phyloP scores from a whole-genome alignment of 2,113 vertebrate species.

The Aythya baeri region DNA sequence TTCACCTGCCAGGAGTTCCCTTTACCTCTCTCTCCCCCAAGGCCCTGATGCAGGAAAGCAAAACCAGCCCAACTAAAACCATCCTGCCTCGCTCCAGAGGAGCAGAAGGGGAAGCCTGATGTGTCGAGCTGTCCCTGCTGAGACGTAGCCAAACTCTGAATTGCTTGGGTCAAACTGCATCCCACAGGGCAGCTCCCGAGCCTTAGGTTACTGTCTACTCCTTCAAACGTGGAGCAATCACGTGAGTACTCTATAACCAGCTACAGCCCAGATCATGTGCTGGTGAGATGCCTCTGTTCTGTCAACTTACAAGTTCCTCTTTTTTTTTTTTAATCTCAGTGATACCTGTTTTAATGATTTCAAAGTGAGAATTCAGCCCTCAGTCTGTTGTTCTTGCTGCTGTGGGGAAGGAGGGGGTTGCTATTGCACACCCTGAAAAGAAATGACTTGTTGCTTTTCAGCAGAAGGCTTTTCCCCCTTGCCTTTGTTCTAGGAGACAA shows the following conservation, averaged over 20 bases:
- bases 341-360: neutral
- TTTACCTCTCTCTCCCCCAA: neutral
- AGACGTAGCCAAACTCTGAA: constrained; percentile 58
- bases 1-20: neutral
- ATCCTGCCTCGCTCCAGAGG: constrained; percentile 11
- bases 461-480: constrained; percentile 69
- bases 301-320: neutral
- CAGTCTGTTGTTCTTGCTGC: constrained; percentile 11
- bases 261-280: neutral
- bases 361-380: constrained; percentile 25
- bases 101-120: constrained; percentile 26
- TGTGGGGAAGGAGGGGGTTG: constrained; percentile 40
- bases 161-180: constrained; percentile 61
- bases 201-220: constrained; percentile 24
- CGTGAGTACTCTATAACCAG: constrained; percentile 32
- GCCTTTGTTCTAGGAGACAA: constrained; percentile 83
- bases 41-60: neutral
- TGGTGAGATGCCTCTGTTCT: neutral
- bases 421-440: constrained; percentile 71
- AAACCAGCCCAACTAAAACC: neutral
- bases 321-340: neutral
- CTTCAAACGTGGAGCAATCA: neutral
- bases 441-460: constrained; percentile 82
- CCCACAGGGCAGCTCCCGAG: constrained; percentile 37
- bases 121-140: constrained; percentile 19